Evolutionary conservation across 2,113 vertebrate species (phyloP).

Genomic region (Bucco capensis): DNA sequence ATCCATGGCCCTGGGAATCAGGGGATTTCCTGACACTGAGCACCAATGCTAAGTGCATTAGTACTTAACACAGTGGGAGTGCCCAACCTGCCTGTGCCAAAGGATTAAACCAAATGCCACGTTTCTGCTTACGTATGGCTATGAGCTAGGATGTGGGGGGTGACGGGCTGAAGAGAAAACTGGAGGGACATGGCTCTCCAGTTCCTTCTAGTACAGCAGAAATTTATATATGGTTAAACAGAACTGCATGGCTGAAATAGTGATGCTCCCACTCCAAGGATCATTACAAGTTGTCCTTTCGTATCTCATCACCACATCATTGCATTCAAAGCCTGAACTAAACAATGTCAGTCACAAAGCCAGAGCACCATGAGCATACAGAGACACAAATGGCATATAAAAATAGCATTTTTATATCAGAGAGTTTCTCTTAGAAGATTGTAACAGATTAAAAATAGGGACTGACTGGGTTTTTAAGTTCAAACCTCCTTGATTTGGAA

Average conservation of each 20-base stretch:
- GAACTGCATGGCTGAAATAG: background rate
- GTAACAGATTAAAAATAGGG: background rate
- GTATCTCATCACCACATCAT: background rate
- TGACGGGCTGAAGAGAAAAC: background rate
- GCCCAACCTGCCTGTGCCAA: conserved; percentile 28
- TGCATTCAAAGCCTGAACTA: background rate
- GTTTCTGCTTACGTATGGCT: conserved; percentile 20
- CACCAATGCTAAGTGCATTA: background rate
- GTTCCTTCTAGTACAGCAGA: background rate
- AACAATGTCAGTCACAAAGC: background rate
- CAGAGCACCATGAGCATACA: background rate
- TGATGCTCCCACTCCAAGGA: background rate
- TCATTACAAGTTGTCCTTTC: background rate
- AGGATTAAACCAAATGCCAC: conserved; percentile 30
- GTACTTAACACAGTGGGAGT: conserved; percentile 13
- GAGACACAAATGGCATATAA: background rate
- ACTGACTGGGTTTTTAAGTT: background rate
- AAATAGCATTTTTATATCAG: background rate
- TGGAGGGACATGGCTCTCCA: background rate
- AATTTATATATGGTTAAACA: background rate
- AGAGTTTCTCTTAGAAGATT: background rate
- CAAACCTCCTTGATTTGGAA: background rate
- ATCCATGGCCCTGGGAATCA: background rate
- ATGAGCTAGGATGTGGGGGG: background rate
- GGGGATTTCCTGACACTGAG: conserved; percentile 46